Conservation (phyloP, 2,113 vertebrate species). For the Neogobius melanostomus region DNA sequence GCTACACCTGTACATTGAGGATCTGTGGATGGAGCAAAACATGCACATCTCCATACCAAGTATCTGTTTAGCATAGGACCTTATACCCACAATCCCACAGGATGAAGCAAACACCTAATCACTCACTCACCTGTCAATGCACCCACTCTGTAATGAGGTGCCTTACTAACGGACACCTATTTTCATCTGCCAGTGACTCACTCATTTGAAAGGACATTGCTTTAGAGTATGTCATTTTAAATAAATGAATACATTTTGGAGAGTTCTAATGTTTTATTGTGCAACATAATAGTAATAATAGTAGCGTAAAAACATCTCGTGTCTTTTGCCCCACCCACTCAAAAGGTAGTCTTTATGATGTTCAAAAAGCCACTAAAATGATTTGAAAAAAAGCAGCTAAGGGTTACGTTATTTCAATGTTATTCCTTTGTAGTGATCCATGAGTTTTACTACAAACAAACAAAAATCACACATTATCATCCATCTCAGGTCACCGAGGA, state of each 20-base stretch:
- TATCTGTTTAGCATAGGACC: constrained; percentile 54
- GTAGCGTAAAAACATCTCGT: constrained; percentile 4
- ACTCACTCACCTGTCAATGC: constrained; percentile 55
- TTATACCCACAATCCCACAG: constrained; percentile 45
- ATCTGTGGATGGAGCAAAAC: constrained; percentile 4
- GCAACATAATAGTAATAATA: too few relatives aligned
- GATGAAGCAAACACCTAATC: constrained; percentile 53
- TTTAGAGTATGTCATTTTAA: not conserved
- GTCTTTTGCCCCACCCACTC: constrained; percentile 20
- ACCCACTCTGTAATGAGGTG: constrained; percentile 33
- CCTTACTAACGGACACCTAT: constrained; percentile 21
- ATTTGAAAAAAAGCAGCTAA: not conserved
- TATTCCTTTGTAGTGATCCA: not conserved
- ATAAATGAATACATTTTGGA: not conserved
- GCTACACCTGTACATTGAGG: constrained; percentile 1
- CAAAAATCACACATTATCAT: constrained; percentile 49
- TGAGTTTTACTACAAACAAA: constrained; percentile 8
- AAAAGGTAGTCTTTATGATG: constrained; percentile 18
- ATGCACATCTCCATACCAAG: constrained; percentile 41
- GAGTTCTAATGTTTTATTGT: not conserved
- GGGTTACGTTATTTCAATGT: not conserved
- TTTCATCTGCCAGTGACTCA: constrained; percentile 44
- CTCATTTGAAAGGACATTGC: constrained; percentile 22
- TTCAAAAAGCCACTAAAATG: constrained; percentile 18
- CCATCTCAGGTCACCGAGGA: constrained; percentile 68